phyloP scores from a whole-genome alignment of 1,140 invertebrate genomes.

The Pomacea maculata region DNA sequence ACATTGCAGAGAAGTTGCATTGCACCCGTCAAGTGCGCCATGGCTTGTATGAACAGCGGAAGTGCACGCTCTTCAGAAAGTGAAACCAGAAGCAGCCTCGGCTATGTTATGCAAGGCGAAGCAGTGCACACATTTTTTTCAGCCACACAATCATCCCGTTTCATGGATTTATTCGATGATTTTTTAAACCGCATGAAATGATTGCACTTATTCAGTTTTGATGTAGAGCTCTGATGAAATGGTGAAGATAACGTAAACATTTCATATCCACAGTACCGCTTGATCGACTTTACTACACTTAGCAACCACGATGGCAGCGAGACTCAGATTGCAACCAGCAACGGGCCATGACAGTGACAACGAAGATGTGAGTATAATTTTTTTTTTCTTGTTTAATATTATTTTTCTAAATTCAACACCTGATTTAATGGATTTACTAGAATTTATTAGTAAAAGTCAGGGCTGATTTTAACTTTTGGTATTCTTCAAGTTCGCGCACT shows the following conservation, averaged over 20 bases:
- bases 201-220: not conserved
- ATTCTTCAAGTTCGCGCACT: no score
- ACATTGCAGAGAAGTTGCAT: not conserved
- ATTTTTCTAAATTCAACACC: no score
- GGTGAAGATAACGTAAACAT: not conserved
- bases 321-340: not conserved
- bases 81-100: no score
- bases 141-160: no score
- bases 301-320: slow-evolving; percentile 4
- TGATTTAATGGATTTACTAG: no score
- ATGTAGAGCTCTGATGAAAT: not conserved
- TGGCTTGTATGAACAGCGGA: not conserved
- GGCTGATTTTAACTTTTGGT: no score
- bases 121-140: no score
- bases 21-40: not conserved
- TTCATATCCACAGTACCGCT: not conserved
- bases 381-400: not conserved
- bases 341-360: not conserved
- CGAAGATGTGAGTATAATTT: slow-evolving; percentile 1
- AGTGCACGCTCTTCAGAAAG: not conserved
- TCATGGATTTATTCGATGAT: no score
- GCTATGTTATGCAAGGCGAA: no score
- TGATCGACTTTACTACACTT: not conserved
- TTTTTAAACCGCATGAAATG: no score
- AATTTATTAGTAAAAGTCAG: no score